Evolutionary conservation across 2,113 vertebrate species (phyloP), one percentile per base, ranked within the genome.

Genomic region (Clupea harengus): DNA sequence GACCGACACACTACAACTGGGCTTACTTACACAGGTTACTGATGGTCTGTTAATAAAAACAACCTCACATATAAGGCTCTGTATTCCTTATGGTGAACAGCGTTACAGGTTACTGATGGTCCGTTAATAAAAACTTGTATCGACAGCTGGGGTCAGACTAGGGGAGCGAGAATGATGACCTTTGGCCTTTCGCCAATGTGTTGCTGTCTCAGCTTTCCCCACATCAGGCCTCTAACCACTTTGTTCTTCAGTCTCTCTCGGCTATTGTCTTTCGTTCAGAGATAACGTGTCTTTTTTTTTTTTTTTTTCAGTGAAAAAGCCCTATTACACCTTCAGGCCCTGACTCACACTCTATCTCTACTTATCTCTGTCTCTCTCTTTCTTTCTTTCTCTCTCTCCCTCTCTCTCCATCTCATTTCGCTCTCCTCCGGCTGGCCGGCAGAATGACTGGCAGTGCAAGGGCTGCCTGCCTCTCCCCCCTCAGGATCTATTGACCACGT

Each of bases 401-500:
- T n/a, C 22, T 64, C 20, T 28, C 39, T 2, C 22, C 25, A n/a
- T 67, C 9, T 67, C 25, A 8, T 6, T 67, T 28, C 64, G 8
- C 28, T 39, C 28, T 78, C 11, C 32, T 15, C 13, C 11, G 10
- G 2, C 32, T 32, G 54, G 54, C 18, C 17, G 13, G 25, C 25
- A 44, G 46, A 20, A 28, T 82, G 39, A 45, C 39, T 81, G 28
- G 32, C 64, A 67, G 64, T 25, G 64, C 20, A 11, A 22, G 64
- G 84, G 44, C 84, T 85, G 67, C 72, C 75, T 50, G 78, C 83
- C 83, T 90, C 64, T 32, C 25, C 17, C 67, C 28, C 44, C 82
- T 86, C 85, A 86, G 89, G 72, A 82, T 83, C 80, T 91, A 92
- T 91, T 39, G 91, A 92, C 92, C 78, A 60, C 20, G 54, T 82